These are phyloP conservation scores for Drosophila truncata DNA, from an alignment of 1,140 invertebrate genomes.

Conservation along the genomic window DNA sequence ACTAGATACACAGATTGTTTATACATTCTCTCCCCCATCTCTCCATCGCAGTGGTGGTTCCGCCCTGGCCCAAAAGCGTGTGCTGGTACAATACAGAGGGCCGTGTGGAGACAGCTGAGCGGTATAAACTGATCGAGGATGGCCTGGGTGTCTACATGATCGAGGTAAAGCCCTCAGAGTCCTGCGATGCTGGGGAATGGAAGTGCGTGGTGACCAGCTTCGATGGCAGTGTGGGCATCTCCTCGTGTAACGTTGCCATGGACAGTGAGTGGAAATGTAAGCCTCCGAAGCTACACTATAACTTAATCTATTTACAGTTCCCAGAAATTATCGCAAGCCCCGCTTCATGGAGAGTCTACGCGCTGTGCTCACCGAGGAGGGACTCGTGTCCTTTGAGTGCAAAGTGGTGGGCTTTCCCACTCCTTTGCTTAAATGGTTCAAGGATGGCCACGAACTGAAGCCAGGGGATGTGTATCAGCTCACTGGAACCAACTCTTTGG, in stretches of 20 bases:
- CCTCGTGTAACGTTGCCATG: constrained; percentile 90
- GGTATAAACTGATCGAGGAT: constrained; percentile 91
- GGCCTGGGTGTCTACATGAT: constrained; percentile 92
- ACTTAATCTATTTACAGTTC: constrained; percentile 85
- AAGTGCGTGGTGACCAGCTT: constrained; percentile 92
- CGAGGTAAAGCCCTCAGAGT: constrained; percentile 90
- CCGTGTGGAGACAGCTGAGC: constrained; percentile 88
- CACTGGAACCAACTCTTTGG: constrained; percentile 94
- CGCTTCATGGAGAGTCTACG: constrained; percentile 95
- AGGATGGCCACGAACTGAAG: constrained; percentile 95
- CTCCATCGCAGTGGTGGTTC: constrained; percentile 89
- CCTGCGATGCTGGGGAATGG: constrained; percentile 94
- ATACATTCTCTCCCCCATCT: constrained; percentile 16
- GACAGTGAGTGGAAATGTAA: constrained; percentile 85
- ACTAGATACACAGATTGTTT: constrained; percentile 8
- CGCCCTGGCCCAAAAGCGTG: constrained; percentile 92
- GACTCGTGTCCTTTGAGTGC: constrained; percentile 96
- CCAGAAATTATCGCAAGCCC: constrained; percentile 95
- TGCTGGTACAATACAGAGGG: constrained; percentile 94
- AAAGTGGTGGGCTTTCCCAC: constrained; percentile 96
- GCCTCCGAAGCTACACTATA: neutral
- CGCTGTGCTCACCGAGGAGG: constrained; percentile 95
- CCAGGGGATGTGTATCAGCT: constrained; percentile 96
- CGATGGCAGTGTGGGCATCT: constrained; percentile 90
- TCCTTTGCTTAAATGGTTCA: constrained; percentile 94